Evolutionary conservation across 2,797 vertebrate species (phyloP).

Genomic region (Tokudaia tokunoshimensis): DNA sequence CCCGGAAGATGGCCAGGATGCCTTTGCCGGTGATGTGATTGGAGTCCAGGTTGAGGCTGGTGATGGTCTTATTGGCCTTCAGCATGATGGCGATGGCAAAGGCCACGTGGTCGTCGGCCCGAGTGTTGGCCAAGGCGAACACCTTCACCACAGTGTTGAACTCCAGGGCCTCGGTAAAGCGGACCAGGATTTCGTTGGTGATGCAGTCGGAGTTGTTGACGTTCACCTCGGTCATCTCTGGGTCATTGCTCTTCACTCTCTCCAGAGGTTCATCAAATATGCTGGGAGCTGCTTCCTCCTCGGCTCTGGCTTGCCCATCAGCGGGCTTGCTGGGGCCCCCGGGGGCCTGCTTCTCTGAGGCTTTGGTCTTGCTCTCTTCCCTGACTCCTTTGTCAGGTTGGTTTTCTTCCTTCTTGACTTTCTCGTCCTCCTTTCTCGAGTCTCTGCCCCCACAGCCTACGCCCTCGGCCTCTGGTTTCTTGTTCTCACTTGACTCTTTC

Average conservation of each 20-base stretch:
- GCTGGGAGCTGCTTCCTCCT: slow-evolving; percentile 93
- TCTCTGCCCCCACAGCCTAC: slow-evolving; percentile 51
- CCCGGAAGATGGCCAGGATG: slow-evolving; percentile 95
- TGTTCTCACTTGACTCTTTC: background rate
- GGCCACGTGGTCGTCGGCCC: slow-evolving; percentile 97
- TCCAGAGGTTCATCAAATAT: slow-evolving; percentile 97
- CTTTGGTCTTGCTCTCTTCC: slow-evolving; percentile 42
- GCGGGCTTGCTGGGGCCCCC: background rate
- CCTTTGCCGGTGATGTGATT: slow-evolving; percentile 98
- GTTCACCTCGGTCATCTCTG: slow-evolving; percentile 93
- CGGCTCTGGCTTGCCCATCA: slow-evolving; percentile 79
- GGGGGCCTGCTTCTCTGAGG: slow-evolving; percentile 42
- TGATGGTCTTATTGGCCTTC: slow-evolving; percentile 94
- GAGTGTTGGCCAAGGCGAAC: slow-evolving; percentile 96
- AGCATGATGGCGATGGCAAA: slow-evolving; percentile 95
- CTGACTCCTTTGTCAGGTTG: slow-evolving; percentile 74
- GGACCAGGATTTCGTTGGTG: slow-evolving; percentile 95
- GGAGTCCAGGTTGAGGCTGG: slow-evolving; percentile 97
- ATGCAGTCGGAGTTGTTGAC: slow-evolving; percentile 99
- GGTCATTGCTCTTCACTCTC: slow-evolving; percentile 93
- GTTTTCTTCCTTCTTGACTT: slow-evolving; percentile 63
- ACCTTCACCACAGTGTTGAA: slow-evolving; percentile 94
- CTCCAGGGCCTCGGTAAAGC: slow-evolving; percentile 94
- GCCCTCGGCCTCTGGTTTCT: slow-evolving; percentile 61
- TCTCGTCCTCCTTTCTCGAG: slow-evolving; percentile 78